A percentile compares a stretch with the other conserved stretches of the same genome.
Evolutionary conservation across 2,888 invertebrate species (phyloP).

Genomic region (Pyrrhosoma nymphula): DNA sequence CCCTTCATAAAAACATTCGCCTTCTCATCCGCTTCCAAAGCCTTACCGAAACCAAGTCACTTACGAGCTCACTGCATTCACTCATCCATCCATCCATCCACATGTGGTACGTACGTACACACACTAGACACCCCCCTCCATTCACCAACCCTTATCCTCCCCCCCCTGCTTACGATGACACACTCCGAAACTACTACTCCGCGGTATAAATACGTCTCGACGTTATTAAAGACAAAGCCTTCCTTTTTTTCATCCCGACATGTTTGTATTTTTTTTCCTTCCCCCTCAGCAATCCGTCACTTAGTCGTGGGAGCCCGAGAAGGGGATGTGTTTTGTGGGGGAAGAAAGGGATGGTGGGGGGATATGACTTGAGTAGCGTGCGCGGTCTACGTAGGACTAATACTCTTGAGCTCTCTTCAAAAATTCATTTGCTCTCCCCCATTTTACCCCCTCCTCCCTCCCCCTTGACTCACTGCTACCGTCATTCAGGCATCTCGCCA

Average conservation of each 20-base stretch:
- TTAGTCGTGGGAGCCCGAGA: not conserved
- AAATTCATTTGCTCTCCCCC: not conserved
- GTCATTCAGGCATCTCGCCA: not conserved
- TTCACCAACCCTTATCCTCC: not conserved
- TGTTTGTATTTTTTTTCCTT: not conserved
- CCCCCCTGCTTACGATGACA: not conserved
- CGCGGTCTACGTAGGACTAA: not conserved
- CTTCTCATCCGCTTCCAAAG: conserved; percentile 43
- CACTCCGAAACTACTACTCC: not conserved
- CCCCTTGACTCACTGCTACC: conserved; percentile 9
- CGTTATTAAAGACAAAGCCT: conserved; percentile 45
- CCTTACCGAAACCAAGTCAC: not conserved
- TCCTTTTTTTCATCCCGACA: conserved; percentile 33
- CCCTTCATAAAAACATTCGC: not conserved
- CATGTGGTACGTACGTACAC: no score
- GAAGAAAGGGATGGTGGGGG: not conserved
- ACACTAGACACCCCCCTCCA: not conserved
- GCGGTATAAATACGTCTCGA: not conserved
- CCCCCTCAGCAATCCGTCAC: conserved; percentile 34
- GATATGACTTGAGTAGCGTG: not conserved
- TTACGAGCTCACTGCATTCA: not conserved
- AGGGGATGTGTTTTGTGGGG: not conserved
- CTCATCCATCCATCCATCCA: not conserved
- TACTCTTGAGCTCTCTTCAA: conserved; percentile 1
- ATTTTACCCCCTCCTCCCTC: no score